Conservation (phyloP, 2,797 vertebrate species). For the Rhinella marina region DNA sequence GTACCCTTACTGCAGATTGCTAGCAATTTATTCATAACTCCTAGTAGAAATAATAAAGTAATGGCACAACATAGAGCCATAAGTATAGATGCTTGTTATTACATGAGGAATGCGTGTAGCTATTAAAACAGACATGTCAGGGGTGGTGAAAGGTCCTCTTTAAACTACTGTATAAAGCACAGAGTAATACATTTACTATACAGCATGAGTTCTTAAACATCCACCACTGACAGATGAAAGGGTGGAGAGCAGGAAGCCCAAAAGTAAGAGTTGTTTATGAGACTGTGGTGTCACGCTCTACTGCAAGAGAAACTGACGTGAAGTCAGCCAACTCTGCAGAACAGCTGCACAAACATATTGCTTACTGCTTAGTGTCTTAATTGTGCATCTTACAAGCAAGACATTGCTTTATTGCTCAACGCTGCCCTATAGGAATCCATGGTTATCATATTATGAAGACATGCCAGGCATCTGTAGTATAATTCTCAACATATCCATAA, state of each 20-base stretch:
- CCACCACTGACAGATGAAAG: background rate
- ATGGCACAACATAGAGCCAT: too few species aligned
- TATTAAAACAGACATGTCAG: too few species aligned
- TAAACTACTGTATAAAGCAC: background rate
- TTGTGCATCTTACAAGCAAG: background rate
- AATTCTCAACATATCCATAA: background rate
- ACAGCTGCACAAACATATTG: conserved; percentile 56
- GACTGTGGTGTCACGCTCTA: conserved; percentile 38
- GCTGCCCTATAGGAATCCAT: background rate
- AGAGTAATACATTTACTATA: background rate
- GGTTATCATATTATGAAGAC: background rate
- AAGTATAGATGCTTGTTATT: too few species aligned
- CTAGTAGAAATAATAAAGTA: too few species aligned
- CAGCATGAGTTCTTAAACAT: background rate
- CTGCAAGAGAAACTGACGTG: conserved; percentile 28
- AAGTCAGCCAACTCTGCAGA: conserved; percentile 38
- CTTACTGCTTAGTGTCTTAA: conserved; percentile 1
- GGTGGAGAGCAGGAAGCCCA: conserved; percentile 10
- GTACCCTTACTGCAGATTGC: too few species aligned
- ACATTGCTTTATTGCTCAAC: background rate
- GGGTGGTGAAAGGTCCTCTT: background rate
- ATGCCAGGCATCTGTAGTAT: background rate
- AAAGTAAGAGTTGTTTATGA: conserved; percentile 42
- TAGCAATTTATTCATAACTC: too few species aligned
- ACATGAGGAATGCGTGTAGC: too few species aligned